Conservation (phyloP, 2,888 invertebrate genomes). For the Acleris laterana region DNA sequence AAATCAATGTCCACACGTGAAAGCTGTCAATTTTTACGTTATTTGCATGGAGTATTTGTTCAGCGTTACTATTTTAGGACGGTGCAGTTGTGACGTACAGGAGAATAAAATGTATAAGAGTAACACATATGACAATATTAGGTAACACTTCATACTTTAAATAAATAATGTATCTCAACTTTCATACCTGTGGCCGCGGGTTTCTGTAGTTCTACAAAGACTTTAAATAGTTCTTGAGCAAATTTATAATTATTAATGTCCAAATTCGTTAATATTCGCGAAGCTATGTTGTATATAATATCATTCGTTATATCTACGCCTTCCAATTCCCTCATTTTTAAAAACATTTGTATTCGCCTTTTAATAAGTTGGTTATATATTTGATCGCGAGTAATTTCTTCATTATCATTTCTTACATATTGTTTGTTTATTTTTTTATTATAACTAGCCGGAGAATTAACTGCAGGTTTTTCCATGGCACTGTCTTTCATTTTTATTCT, state of each 20-base stretch:
- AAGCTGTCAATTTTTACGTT: no score
- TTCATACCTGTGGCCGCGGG: conserved; percentile 1
- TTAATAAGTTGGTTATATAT: conserved; percentile 68
- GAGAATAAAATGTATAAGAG: no score
- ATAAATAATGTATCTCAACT: no score
- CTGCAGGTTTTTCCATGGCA: conserved; percentile 18
- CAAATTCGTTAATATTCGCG: conserved; percentile 58
- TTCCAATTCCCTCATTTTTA: conserved; percentile 56
- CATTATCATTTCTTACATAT: conserved; percentile 35
- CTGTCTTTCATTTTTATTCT: conserved; percentile 10
- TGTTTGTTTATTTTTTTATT: background rate
- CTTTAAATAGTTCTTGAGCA: conserved; percentile 66
- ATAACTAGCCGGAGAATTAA: background rate
- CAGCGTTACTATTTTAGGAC: no score
- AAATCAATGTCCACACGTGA: no score
- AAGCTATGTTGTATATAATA: conserved; percentile 63
- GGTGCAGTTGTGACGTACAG: no score
- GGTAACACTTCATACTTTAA: no score
- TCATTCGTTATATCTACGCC: conserved; percentile 48
- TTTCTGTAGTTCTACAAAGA: conserved; percentile 51
- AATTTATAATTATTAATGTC: conserved; percentile 59
- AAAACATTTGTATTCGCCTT: conserved; percentile 60
- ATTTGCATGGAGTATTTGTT: no score
- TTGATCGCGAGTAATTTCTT: conserved; percentile 61
- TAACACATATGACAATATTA: no score